phyloP scores from a whole-genome alignment of 2,113 vertebrate genomes.

The Pollimyrus isidori region DNA sequence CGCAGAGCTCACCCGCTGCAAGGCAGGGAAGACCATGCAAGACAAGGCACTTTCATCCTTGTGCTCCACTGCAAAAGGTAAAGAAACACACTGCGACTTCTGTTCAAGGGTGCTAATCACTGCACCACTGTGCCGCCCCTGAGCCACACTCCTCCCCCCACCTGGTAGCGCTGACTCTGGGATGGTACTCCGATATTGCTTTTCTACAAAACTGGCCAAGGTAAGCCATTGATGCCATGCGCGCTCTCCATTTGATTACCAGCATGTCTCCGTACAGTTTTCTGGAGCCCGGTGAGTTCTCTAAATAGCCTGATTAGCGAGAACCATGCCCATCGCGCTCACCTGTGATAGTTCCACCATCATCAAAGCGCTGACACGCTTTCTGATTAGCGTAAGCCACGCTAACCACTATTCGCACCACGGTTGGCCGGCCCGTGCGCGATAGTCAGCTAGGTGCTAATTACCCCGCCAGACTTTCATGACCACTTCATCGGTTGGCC shows the following conservation, averaged over 20 bases:
- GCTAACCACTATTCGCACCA: background rate
- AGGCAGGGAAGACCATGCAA: background rate
- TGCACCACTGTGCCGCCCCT: background rate
- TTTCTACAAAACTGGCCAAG: background rate
- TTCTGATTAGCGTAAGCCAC: conserved; percentile 30
- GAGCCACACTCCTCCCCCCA: background rate
- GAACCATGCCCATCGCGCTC: conserved; percentile 42
- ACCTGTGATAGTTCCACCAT: conserved; percentile 51
- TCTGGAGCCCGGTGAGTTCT: conserved; percentile 24
- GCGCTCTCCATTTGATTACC: background rate
- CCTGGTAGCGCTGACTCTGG: background rate
- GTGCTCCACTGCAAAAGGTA: background rate
- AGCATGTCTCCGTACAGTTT: background rate
- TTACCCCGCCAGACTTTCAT: background rate
- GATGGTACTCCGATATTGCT: background rate
- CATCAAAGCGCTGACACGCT: conserved; percentile 43
- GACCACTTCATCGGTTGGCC: background rate
- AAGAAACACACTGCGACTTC: background rate
- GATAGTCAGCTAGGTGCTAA: background rate
- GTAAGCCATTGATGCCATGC: background rate
- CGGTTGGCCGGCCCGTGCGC: background rate
- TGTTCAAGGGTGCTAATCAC: background rate
- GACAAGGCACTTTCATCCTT: background rate
- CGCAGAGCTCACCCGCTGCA: background rate
- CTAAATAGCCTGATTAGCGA: conserved; percentile 44